Evolutionary conservation across 1,140 invertebrate genomes (phyloP), one percentile per base, ranked within the genome.

Genomic region (Lordiphosa collinella): DNA sequence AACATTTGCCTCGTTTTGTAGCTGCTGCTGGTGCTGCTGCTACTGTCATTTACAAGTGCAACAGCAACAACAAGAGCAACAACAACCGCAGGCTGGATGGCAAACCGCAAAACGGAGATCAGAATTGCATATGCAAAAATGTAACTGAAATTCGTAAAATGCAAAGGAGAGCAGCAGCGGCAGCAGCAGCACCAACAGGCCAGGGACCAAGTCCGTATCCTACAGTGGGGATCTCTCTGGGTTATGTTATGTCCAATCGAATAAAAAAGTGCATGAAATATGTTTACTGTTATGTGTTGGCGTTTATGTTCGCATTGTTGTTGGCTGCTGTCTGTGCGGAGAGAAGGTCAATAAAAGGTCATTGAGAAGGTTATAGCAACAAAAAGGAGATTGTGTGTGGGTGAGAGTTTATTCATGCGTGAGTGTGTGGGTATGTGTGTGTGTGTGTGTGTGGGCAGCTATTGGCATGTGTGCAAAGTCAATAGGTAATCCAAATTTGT

Each of bases 101-200:
- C 65, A 70, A 75, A 75, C 71, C 71, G 51, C 71, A 75, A 69
- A 75, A 56, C 71, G 71, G 64, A 75, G 71, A 75, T 75, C 71
- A 75, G 71, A 68, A 75, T 75, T 75, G 71, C 71, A 75, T 75
- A 75, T 75, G 71, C 71, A 75, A 75, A 75, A 75, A 75, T 75
- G 71, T 75, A 75, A 75, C 71, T 69, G 71, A 75, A 75, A 75
- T 75, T 75, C 71, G 71, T 49, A 52, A 64, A 75, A 75, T 69
- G 65, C 64, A 60, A 59, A 53, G 36, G 16, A 36, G 49, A 40
- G 34, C 32, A 34, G 13, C 44, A 22, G 25, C n/a, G 31, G 10
- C 36, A 25, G 37, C 16, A 14, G 11, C 40, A 31, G 58, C n/a
- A 50, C 37, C 31, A 31, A 38, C 38, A 52, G 43, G 16, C 18